Evolutionary conservation across 2,113 vertebrate genomes (phyloP), one percentile per base, ranked within the genome.

Genomic region (Coracopsis vasa): DNA sequence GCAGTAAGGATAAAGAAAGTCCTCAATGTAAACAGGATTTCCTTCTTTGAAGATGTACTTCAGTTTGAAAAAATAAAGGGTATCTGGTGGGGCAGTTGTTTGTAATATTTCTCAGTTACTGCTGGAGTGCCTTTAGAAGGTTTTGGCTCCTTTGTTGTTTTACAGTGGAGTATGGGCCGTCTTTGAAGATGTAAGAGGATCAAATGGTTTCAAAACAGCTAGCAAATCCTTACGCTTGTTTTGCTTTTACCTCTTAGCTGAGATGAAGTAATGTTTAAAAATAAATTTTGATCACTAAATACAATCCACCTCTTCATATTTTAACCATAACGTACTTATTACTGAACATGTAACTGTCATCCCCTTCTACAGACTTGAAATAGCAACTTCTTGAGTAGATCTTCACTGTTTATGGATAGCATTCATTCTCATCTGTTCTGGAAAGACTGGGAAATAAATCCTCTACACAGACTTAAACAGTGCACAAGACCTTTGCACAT

Each of bases 41-140:
- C 61, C 66, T 78, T 81, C 86, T 95, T 72, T 94, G 84, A 95
- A 92, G 65, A 33, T 62, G 23, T 61, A 60, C 42, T 83, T 92
- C 28, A 45, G 0, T 79, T 69, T 54, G 61, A 79, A 81, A 80
- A 93, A 83, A 72, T 28, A 53, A 67, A 27, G 51, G 60, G 13
- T 79, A n/a, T 82, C 29, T 81, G 25, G 16, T 42, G n/a, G 33
- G 23, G 37, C 37, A 28, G 28, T 75, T 79, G 25, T 80, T 92
- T 60, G 35, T 71, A 64, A 60, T 21, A 33, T 72, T 61, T 78
- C 79, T 69, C 92, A 71, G 61, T 88, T 90, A 70, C 74, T 60
- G 12, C 23, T 86, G 35, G 33, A 92, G 65, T 79, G 61, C 29
- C 39, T 48, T 17, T 81, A 11, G 21, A 78, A 84, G 28, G 48